These are phyloP conservation scores for Drosophila eugracilis DNA, from an alignment of 1,140 invertebrate genomes.

Conservation along the genomic window DNA sequence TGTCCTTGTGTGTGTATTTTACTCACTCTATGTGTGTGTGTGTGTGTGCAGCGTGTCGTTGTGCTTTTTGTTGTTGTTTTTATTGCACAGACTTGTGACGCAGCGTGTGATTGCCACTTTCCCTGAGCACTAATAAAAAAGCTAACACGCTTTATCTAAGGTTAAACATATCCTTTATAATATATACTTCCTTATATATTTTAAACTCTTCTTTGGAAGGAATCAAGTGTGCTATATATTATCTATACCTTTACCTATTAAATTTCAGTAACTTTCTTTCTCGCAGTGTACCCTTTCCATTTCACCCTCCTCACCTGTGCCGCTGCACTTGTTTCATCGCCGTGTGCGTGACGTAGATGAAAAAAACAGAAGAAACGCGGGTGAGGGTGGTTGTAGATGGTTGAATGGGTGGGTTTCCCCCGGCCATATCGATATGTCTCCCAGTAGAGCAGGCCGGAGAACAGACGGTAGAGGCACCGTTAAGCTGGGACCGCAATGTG, in stretches of 20 bases:
- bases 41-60: constrained; percentile 45
- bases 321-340: constrained; percentile 66
- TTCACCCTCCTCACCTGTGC: constrained; percentile 19
- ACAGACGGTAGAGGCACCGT: constrained; percentile 61
- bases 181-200: too few species aligned
- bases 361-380: background rate
- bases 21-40: background rate
- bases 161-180: background rate
- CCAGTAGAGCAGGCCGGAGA: constrained; percentile 73
- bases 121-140: constrained; percentile 15
- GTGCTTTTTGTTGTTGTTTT: constrained; percentile 72
- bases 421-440: constrained; percentile 80
- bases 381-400: constrained; percentile 6
- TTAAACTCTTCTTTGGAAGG: too few species aligned
- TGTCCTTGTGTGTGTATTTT: constrained; percentile 41
- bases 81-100: constrained; percentile 59
- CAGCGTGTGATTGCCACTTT: constrained; percentile 65
- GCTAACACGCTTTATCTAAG: background rate
- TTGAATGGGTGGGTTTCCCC: constrained; percentile 13
- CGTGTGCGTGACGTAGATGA: constrained; percentile 32
- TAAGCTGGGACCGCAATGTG: constrained; percentile 80
- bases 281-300: background rate
- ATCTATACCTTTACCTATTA: too few species aligned
- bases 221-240: too few species aligned
- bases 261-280: background rate